Percentiles rank a stretch among this genome's conserved stretches.
phyloP scores from a whole-genome alignment of 2,797 vertebrate genomes.

The Typhlichthys eigenmanni region DNA sequence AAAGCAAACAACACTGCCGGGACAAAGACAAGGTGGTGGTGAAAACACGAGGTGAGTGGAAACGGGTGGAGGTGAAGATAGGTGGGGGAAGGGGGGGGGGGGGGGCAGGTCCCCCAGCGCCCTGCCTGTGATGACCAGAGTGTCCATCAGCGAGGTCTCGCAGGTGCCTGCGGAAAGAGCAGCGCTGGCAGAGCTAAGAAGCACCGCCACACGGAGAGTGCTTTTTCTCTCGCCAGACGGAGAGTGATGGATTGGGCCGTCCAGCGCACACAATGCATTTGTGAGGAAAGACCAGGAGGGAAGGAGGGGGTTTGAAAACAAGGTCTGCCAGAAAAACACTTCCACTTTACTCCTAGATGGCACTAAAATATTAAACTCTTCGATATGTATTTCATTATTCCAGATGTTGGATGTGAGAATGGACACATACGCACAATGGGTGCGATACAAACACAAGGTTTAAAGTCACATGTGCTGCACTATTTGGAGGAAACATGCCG shows the following conservation, averaged over 20 bases:
- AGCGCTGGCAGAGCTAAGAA: slow-evolving; percentile 77
- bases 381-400: slow-evolving; percentile 76
- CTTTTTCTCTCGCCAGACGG: slow-evolving; percentile 77
- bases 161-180: slow-evolving; percentile 77
- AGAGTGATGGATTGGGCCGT: slow-evolving; percentile 77
- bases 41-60: slow-evolving; percentile 68
- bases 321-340: slow-evolving; percentile 78
- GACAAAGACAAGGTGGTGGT: slow-evolving; percentile 65
- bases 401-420: slow-evolving; percentile 67
- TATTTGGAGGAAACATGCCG: slow-evolving; percentile 18
- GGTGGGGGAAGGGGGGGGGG: slow-evolving; percentile 24
- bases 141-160: slow-evolving; percentile 81
- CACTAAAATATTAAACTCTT: slow-evolving; percentile 74
- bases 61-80: slow-evolving; percentile 54
- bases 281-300: slow-evolving; percentile 44
- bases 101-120: slow-evolving; percentile 68
- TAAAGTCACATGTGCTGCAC: slow-evolving; percentile 31
- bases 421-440: slow-evolving; percentile 61
- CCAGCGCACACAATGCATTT: slow-evolving; percentile 77
- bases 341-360: slow-evolving; percentile 78
- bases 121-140: slow-evolving; percentile 75
- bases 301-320: slow-evolving; percentile 20
- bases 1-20: slow-evolving; percentile 62
- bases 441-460: slow-evolving; percentile 57
- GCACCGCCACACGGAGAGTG: slow-evolving; percentile 78